These are phyloP conservation scores for Lontra canadensis DNA, from an alignment of 2,113 vertebrate species.

Conservation along the genomic window DNA sequence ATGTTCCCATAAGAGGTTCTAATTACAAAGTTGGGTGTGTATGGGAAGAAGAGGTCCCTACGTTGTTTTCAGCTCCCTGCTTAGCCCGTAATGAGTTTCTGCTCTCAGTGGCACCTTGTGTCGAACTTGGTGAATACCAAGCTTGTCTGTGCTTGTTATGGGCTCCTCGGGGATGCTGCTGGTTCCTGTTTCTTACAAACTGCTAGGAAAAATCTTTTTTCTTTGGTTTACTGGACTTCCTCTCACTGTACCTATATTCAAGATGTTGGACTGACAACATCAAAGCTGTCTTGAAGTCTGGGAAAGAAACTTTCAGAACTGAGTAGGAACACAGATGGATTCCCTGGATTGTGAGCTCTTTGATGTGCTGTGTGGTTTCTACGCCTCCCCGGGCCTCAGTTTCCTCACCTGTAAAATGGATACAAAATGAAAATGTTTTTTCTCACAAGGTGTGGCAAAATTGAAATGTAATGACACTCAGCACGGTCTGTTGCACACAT, in stretches of 20 bases:
- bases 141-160: neutral
- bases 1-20: slow-evolving; percentile 26
- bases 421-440: neutral
- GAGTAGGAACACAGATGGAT: too few species aligned
- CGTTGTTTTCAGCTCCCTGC: neutral
- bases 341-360: neutral
- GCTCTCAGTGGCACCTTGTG: neutral
- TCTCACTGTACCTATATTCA: neutral
- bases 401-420: neutral
- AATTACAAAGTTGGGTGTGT: neutral
- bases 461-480: neutral
- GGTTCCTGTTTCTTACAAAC: neutral
- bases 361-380: neutral
- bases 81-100: slow-evolving; percentile 8
- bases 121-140: neutral
- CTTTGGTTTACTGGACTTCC: neutral
- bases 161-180: neutral
- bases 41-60: neutral
- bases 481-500: neutral
- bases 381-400: neutral
- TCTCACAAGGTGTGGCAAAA: neutral
- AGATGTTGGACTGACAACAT: neutral
- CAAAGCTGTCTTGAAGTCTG: neutral
- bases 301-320: neutral
- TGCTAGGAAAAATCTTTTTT: neutral